phyloP scores from a whole-genome alignment of 2,888 invertebrate species.

The Idaea straminata region DNA sequence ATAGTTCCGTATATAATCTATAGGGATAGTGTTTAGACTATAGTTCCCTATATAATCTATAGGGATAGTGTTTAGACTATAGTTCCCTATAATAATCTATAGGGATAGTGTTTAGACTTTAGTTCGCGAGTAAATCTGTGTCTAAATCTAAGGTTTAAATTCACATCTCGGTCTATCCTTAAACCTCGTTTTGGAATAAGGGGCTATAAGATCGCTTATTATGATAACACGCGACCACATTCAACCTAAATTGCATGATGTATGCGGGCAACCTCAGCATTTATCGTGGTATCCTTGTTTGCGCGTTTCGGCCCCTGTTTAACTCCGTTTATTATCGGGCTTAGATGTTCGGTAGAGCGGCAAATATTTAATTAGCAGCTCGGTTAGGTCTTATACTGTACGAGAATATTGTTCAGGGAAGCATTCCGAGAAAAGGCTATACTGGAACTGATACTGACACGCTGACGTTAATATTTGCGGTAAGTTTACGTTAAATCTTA shows the following conservation, averaged over 20 bases:
- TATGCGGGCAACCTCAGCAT: slow-evolving; percentile 7
- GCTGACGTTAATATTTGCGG: not conserved
- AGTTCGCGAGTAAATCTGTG: too few relatives aligned
- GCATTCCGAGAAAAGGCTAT: slow-evolving; percentile 38
- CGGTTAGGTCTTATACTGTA: slow-evolving; percentile 46
- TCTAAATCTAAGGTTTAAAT: too few relatives aligned
- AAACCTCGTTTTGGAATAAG: too few relatives aligned
- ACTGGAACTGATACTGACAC: not conserved
- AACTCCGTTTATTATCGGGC: slow-evolving; percentile 26
- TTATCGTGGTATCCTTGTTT: slow-evolving; percentile 17
- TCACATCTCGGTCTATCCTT: too few relatives aligned
- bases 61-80: too few relatives aligned
- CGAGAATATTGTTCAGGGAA: slow-evolving; percentile 58
- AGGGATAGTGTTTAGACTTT: too few relatives aligned
- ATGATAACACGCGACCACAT: not conserved
- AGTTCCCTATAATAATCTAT: too few relatives aligned
- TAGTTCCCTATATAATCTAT: too few relatives aligned
- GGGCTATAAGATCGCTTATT: not conserved
- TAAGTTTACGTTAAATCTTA: not conserved
- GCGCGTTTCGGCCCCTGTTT: slow-evolving; percentile 10
- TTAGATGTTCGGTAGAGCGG: slow-evolving; percentile 60
- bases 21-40: too few relatives aligned
- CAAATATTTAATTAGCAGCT: slow-evolving; percentile 66
- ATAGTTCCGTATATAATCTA: too few relatives aligned
- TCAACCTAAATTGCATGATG: slow-evolving; percentile 7